A percentile compares a stretch with the other conserved stretches of the same genome.
Conservation (phyloP, 2,113 vertebrate species). For the Rhipidura dahli region DNA sequence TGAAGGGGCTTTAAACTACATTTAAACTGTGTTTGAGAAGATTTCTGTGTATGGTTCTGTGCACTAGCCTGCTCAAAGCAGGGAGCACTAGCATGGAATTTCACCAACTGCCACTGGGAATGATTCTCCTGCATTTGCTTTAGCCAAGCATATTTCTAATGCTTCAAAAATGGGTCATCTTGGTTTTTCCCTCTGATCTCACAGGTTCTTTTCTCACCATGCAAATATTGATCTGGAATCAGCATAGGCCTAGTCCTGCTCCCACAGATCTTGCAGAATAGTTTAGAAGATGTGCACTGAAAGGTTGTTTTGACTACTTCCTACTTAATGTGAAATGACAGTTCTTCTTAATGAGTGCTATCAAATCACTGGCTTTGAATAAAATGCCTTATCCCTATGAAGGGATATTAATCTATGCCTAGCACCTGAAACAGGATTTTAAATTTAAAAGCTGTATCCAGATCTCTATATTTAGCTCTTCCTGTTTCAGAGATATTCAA, state of each 20-base stretch:
- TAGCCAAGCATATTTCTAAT: not conserved
- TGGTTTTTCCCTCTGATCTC: not conserved
- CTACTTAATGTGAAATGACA: not conserved
- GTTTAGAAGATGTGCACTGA: not conserved
- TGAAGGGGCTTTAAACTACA: not conserved
- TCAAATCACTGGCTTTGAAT: not conserved
- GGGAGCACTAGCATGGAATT: not conserved
- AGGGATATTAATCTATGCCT: not conserved
- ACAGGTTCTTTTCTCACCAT: not conserved
- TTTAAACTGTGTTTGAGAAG: not conserved
- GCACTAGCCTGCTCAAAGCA: not conserved
- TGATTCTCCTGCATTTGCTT: not conserved
- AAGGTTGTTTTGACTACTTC: not conserved
- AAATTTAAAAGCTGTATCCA: not conserved
- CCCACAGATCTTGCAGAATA: not conserved
- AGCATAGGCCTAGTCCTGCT: not conserved
- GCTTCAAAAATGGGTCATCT: not conserved
- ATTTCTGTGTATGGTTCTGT: not conserved
- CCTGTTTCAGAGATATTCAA: not conserved
- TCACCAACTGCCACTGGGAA: fast-evolving
- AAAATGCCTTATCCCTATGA: not conserved
- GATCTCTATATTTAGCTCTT: not conserved
- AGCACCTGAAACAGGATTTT: not conserved
- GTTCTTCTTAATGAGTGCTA: not conserved
- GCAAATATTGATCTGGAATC: not conserved